Base-by-base conservation (phyloP, 2,113 vertebrate species). In the Emydocephalus ijimae region DNA sequence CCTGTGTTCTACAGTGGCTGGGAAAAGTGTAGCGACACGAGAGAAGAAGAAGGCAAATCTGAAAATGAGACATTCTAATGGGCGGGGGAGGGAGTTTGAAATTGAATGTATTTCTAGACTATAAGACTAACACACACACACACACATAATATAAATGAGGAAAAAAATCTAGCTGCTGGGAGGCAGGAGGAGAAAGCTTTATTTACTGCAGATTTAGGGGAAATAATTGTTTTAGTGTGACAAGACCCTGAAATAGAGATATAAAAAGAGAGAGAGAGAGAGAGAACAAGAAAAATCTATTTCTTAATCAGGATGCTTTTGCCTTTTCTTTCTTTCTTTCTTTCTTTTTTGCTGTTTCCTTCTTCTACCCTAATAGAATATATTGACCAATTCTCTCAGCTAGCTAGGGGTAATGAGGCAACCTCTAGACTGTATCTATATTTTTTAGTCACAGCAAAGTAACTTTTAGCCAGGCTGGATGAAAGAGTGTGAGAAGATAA, bases 361-460 rank as follows among this genome's bases (percentile, higher is more conserved):
- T 48, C 29, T 69, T 69, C 45, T n/a, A 52, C 50, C 29, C 89
- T 52, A 52, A 54, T 74, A 12, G 45, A 74, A 90, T 69, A 52
- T 90, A 74, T 74, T 74, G 89, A 90, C 48, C 61, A 54, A 43
- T 64, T 74, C 59, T 90, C 61, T 69, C 14, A 1, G 24, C 89
- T 52, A 90, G 45, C 23, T 48, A 34, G 29, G 45, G 59, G 48
- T 43, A 91, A 81, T 55, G 21, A 85, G 90, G 10, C n/a, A 85
- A 12, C 50, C 50, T 24, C 21, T 26, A 34, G 18, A 24, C 23
- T 91, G 21, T 43, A 54, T 91, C 69, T 54, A 55, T 91, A 54
- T 43, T 85, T 91, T 69, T 91, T 85, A 91, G 90, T 85, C 69
- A 43, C 50, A 55, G 89, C 69, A 74, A 90, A 90, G 88, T 81